These are phyloP conservation scores for Lanius ludovicianus DNA, from an alignment of 2,113 vertebrate genomes.

Conservation along the genomic window DNA sequence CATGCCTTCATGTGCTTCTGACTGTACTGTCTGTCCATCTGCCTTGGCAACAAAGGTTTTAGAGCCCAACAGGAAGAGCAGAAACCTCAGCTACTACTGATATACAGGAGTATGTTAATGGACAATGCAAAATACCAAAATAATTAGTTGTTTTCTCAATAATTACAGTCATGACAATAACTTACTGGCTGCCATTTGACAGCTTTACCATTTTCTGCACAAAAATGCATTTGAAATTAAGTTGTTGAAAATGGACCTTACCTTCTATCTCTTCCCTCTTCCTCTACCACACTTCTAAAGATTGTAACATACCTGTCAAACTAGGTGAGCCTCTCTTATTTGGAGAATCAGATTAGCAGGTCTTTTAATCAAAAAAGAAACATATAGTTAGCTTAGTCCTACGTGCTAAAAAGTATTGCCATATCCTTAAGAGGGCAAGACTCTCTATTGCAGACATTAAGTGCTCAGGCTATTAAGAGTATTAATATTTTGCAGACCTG, in stretches of 20 bases:
- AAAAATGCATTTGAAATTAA: background rate
- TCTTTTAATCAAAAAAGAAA: background rate
- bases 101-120: background rate
- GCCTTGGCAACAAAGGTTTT: background rate
- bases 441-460: background rate
- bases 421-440: slow-evolving; percentile 1
- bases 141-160: background rate
- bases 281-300: background rate
- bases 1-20: background rate
- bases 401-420: background rate
- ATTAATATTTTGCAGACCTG: slow-evolving; percentile 14
- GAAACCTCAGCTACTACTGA: background rate
- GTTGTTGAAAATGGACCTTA: background rate
- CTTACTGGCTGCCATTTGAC: background rate
- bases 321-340: background rate
- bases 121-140: background rate
- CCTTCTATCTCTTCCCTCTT: background rate
- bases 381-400: background rate
- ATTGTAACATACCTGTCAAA: background rate
- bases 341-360: background rate
- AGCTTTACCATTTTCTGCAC: background rate
- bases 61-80: background rate
- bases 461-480: slow-evolving; percentile 9
- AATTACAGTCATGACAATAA: background rate
- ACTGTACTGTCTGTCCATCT: background rate